Evolutionary conservation across 2,113 vertebrate species (phyloP).

Genomic region (Urocynchramus pylzowi): DNA sequence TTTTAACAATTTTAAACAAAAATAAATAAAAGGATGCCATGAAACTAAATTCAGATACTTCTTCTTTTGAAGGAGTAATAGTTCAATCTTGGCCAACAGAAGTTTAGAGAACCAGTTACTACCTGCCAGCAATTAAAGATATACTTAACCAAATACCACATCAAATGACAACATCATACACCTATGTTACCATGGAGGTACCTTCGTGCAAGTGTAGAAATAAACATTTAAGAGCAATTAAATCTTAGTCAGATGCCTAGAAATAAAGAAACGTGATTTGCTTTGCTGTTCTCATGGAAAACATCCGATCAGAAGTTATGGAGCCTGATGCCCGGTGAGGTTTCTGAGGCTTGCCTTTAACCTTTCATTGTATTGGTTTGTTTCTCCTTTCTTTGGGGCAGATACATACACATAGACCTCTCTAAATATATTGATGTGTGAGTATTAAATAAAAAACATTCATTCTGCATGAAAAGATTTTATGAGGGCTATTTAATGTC

Average conservation of each 20-base stretch:
- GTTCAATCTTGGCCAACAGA: background rate
- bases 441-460: background rate
- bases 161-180: background rate
- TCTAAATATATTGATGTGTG: background rate
- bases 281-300: background rate
- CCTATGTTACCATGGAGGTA: background rate
- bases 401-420: accelerated
- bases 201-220: background rate
- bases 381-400: background rate
- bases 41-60: background rate
- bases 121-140: constrained; percentile 42
- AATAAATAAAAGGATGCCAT: background rate
- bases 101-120: background rate
- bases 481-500: background rate
- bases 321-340: background rate
- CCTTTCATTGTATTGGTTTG: background rate
- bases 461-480: background rate
- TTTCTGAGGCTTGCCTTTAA: background rate
- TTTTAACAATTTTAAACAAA: background rate
- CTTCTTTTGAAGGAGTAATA: background rate
- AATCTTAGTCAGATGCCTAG: background rate
- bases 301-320: background rate
- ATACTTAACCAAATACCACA: background rate
- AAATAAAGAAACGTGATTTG: background rate
- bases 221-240: constrained; percentile 1